phyloP scores from a whole-genome alignment of 2,888 invertebrate genomes.

The Odiellus spinosus region DNA sequence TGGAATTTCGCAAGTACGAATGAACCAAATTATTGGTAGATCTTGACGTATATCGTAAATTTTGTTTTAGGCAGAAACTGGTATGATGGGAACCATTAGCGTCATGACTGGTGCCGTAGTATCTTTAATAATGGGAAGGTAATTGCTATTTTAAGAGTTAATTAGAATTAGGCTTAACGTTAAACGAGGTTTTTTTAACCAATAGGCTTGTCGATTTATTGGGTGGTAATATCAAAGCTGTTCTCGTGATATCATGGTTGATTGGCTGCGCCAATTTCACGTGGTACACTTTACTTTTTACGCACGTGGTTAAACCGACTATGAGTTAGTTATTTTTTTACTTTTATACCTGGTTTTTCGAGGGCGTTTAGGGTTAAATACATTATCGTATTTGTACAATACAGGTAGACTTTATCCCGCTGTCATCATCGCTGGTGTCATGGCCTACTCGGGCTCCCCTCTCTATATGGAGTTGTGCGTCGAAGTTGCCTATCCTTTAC shows the following conservation, averaged over 20 bases:
- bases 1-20: background rate
- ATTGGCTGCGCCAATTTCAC: background rate
- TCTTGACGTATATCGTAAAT: background rate
- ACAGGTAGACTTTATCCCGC: background rate
- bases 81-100: background rate
- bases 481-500: background rate
- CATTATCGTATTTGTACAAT: background rate
- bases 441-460: background rate
- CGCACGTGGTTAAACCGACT: background rate
- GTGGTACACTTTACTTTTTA: background rate
- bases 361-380: background rate
- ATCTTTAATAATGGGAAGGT: slow-evolving; percentile 1
- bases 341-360: background rate
- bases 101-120: background rate
- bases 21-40: too few species aligned
- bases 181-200: background rate
- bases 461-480: background rate
- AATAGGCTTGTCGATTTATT: slow-evolving; percentile 1
- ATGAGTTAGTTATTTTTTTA: background rate
- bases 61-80: background rate
- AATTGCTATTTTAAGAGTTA: background rate
- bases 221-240: background rate
- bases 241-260: background rate
- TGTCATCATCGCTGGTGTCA: background rate
- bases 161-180: too few species aligned